Base-by-base conservation (phyloP, 2,797 vertebrate genomes). In the Gallinago stenura region DNA sequence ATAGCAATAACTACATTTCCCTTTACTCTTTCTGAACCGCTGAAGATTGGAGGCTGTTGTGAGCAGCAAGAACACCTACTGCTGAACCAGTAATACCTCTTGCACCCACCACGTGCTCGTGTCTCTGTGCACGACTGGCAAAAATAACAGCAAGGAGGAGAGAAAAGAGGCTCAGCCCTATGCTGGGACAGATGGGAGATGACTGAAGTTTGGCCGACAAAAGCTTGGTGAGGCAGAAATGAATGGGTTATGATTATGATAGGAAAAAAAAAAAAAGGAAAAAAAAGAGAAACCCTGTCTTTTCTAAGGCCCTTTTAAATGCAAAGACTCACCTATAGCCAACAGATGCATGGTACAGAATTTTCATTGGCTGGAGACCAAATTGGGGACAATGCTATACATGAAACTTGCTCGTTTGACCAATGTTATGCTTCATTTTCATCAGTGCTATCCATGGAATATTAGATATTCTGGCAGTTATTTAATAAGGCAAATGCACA, bases 381-480 rank as follows among this genome's bases (percentile, higher is more conserved):
- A 92, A 96, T 92, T 78, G 95, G 62, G 91, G 93, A 96, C 95
- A 94, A 83, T 43, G 46, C 62, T 53, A 6, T 37, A 54, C 50
- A 43, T 35, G 79, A 87, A 89, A 85, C 84, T 64, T 57, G 70
- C 89, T 97, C 61, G 6, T 93, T 96, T 94, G 91, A 91, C 97
- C 87, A 83, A 79, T 80, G 82, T 95, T 96, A 95, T 95, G 95
- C 81, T 97, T 96, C 88, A 62, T 94, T 97, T 98, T 95, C 94
- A 89, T 93, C 86, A 89, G 57, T 43, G 50, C 91, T 95, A 82
- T 97, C 95, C 92, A 96, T 76, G 62, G 90, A 97, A 85, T 85
- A 96, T 97, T 95, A 95, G 92, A 94, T 93, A 97, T 96, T 96
- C 96, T 90, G 83, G 92, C 86, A 88, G 82, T 94, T 96, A 92